Evolutionary conservation across 2,797 vertebrate species (phyloP), one percentile per base, ranked within the genome.

Genomic region (Pangasius krempfi): DNA sequence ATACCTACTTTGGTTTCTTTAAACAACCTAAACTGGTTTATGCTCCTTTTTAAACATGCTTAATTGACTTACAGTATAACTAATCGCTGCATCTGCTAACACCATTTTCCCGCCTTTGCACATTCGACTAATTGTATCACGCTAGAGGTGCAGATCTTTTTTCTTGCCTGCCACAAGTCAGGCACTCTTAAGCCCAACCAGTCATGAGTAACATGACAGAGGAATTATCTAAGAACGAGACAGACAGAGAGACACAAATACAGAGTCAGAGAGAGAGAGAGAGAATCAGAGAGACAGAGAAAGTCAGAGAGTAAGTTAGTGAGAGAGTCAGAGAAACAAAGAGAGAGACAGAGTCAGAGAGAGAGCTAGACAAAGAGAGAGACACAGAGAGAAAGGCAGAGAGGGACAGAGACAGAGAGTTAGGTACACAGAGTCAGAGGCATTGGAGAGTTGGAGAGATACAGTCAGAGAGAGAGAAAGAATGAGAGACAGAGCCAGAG

Each of bases 1-100:
- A 97, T 97, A 96, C 96, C 95, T 96, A 97, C 96, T 97, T 96
- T 96, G 95, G 96, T 96, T 96, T 96, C 95, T 96, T 92, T 96
- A 96, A 97, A 96, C 96, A 97, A 96, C 95, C 95, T 96, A 96
- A 97, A 96, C 96, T 95, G 93, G 95, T 97, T 97, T 96, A 96
- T 95, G 95, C 95, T 96, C 96, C 95, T 96, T 96, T 92, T 88
- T 96, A 97, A 95, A 96, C 96, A 96, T 94, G 95, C 95, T 96
- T 96, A 96, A 97, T 96, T 96, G 95, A 96, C 96, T 96, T 96
- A 95, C 96, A 96, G 95, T 97, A 96, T 96, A 96, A 96, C 96
- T 97, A 96, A 97, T 97, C 96, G 95, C 95, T 94, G 93, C 94
- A 96, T 96, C 95, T 96, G 95, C 95, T 96, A 96, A 96, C 95